Conservation (phyloP, 2,113 vertebrate species). For the Sclerurus mexicanus region DNA sequence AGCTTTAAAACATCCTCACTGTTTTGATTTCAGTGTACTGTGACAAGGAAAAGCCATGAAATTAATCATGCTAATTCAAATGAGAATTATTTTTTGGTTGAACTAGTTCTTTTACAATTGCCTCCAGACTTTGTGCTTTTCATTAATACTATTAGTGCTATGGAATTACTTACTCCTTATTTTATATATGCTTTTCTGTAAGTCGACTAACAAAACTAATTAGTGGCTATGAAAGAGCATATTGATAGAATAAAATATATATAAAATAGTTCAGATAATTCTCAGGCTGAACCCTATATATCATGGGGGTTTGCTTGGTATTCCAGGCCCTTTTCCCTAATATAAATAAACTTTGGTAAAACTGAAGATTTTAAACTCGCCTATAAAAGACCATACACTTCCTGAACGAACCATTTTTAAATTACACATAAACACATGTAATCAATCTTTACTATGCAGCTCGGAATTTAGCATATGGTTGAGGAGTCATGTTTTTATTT, state of each 20-base stretch:
- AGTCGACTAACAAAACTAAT: conserved; percentile 74
- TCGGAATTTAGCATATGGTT: conserved; percentile 40
- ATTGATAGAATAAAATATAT: conserved; percentile 69
- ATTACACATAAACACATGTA: conserved; percentile 71
- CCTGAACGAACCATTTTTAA: conserved; percentile 73
- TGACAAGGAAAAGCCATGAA: conserved; percentile 37
- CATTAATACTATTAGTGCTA: conserved; percentile 48
- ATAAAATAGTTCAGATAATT: conserved; percentile 68
- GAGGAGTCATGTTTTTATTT: not conserved
- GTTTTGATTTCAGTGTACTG: not conserved
- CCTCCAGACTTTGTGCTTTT: conserved; percentile 61
- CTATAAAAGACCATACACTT: conserved; percentile 72
- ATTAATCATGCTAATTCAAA: conserved; percentile 66
- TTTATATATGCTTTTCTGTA: conserved; percentile 67
- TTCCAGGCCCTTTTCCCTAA: conserved; percentile 13
- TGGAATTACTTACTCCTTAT: conserved; percentile 59
- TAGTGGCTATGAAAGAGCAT: conserved; percentile 73
- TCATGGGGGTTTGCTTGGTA: conserved; percentile 36
- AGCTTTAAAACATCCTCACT: not conserved
- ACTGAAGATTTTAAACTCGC: conserved; percentile 69
- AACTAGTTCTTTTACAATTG: conserved; percentile 41
- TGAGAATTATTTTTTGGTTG: conserved; percentile 43
- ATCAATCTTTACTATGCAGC: conserved; percentile 67
- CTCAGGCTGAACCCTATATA: conserved; percentile 65
- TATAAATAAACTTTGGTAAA: conserved; percentile 72